Percentiles rank a stretch among this genome's conserved stretches.
These are phyloP conservation scores for Orchesella cincta DNA, from an alignment of 1,140 invertebrate species.

Conservation along the genomic window DNA sequence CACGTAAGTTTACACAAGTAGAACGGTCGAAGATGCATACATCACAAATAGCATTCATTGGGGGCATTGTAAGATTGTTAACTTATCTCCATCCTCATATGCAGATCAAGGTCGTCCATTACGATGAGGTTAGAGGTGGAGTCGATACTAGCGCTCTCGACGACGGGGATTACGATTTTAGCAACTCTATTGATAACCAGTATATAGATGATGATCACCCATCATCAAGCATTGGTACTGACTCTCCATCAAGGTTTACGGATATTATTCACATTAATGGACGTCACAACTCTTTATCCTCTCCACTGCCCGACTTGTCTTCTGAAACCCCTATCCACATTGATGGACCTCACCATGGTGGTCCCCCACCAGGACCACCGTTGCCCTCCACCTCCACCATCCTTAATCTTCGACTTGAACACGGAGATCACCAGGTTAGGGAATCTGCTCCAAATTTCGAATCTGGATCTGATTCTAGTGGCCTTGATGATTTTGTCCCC, in stretches of 20 bases:
- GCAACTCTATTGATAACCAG: background rate
- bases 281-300: background rate
- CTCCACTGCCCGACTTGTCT: background rate
- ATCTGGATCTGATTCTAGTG: background rate
- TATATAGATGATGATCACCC: background rate
- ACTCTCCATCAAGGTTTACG: background rate
- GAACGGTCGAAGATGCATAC: no score
- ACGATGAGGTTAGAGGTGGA: background rate
- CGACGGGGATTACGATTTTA: background rate
- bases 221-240: no score
- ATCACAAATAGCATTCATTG: no score
- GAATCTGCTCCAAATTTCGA: background rate
- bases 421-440: background rate
- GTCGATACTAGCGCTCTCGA: background rate
- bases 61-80: background rate
- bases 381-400: background rate
- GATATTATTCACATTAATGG: background rate
- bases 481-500: background rate
- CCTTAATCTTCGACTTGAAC: conserved; percentile 1
- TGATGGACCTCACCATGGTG: background rate
- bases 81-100: background rate
- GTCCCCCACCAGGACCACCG: background rate
- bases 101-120: conserved; percentile 12
- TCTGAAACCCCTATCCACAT: background rate
- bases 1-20: no score